Evolutionary conservation across 2,888 invertebrate species (phyloP).

Genomic region (Metallyticus violacea): DNA sequence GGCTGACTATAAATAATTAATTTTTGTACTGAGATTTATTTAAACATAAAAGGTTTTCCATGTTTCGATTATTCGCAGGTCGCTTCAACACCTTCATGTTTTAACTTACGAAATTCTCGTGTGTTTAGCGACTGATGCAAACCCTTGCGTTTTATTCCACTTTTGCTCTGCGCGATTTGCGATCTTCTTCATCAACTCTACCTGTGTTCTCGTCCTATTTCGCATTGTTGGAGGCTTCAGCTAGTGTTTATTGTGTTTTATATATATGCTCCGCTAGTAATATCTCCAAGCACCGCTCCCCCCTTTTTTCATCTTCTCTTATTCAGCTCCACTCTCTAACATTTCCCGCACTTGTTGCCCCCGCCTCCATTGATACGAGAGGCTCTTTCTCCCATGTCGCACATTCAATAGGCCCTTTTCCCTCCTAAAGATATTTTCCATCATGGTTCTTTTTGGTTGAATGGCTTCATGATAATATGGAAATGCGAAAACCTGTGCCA

Average conservation of each 20-base stretch:
- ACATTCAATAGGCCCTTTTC: neutral
- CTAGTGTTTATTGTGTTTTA: constrained; percentile 14
- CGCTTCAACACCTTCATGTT: too few relatives aligned
- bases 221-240: neutral
- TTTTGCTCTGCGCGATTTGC: neutral
- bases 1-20: too few relatives aligned
- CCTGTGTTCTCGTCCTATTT: neutral
- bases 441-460: neutral
- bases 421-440: neutral
- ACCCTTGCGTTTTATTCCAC: too few relatives aligned
- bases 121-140: too few relatives aligned
- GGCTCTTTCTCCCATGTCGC: neutral
- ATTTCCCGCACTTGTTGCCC: neutral
- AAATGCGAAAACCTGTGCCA: neutral
- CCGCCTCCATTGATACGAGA: neutral
- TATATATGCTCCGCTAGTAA: neutral
- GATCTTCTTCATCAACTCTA: neutral
- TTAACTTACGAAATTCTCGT: too few relatives aligned
- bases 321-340: neutral
- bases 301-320: neutral
- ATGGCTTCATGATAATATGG: neutral
- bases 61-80: too few relatives aligned
- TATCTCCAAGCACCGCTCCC: neutral
- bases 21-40: too few relatives aligned
- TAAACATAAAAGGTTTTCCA: too few relatives aligned